Evolutionary conservation across 2,888 invertebrate genomes (phyloP).

Genomic region (Eristalis arbustorum): DNA sequence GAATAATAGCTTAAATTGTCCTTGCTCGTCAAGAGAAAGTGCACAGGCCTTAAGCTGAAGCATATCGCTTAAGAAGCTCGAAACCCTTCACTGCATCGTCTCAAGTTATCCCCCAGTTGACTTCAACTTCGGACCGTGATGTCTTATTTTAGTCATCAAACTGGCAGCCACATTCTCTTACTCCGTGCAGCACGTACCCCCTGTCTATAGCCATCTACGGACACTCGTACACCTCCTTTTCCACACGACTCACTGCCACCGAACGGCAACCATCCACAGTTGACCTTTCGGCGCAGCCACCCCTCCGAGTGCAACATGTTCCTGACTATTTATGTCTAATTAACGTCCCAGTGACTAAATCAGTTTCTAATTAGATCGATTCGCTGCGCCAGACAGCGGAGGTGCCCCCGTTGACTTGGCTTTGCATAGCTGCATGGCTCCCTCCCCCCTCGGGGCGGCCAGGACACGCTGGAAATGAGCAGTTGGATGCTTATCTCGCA

Average conservation of each 20-base stretch:
- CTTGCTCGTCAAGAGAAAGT: too few species aligned
- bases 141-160: background rate
- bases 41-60: too few species aligned
- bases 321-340: slow-evolving; percentile 68
- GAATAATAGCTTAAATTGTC: too few species aligned
- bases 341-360: slow-evolving; percentile 65
- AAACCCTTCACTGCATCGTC: too few species aligned
- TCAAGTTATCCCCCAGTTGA: too few species aligned
- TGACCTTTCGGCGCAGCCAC: slow-evolving; percentile 53
- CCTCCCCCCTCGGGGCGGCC: background rate
- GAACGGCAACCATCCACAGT: slow-evolving; percentile 23
- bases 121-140: background rate
- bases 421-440: background rate
- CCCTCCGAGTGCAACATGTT: slow-evolving; percentile 48
- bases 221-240: slow-evolving; percentile 19
- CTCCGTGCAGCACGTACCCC: background rate
- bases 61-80: too few species aligned
- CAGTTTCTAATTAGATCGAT: slow-evolving; percentile 69
- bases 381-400: slow-evolving; percentile 37
- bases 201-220: background rate
- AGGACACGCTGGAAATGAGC: slow-evolving; percentile 32
- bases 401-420: slow-evolving; percentile 4
- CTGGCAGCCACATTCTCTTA: background rate
- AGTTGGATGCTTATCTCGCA: slow-evolving; percentile 46
- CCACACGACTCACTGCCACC: slow-evolving; percentile 3